Percentiles rank a stretch among this genome's conserved stretches.
Evolutionary conservation across 2,888 invertebrate species (phyloP).

Genomic region (Archips xylosteana): DNA sequence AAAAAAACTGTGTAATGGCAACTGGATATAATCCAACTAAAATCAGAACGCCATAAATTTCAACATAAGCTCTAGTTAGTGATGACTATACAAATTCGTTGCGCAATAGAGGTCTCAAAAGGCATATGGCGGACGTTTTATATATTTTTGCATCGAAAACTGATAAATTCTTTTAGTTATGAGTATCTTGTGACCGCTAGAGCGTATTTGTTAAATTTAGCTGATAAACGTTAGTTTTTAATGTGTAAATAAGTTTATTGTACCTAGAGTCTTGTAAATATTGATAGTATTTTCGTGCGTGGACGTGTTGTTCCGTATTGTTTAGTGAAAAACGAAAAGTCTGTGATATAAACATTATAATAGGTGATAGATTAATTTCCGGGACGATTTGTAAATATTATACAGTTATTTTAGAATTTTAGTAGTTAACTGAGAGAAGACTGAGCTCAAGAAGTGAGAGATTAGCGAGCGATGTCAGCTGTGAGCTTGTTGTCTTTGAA

Average conservation of each 20-base stretch:
- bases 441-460: constrained; percentile 78
- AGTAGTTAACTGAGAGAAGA: constrained; percentile 83
- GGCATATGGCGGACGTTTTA: constrained; percentile 87
- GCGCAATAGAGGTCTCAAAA: constrained; percentile 79
- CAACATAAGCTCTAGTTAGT: constrained; percentile 37
- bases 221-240: constrained; percentile 83
- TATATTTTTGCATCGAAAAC: constrained; percentile 86
- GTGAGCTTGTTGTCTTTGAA: constrained; percentile 82
- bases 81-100: constrained; percentile 52
- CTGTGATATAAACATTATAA: constrained; percentile 87
- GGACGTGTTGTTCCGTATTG: constrained; percentile 86
- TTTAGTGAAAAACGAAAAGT: constrained; percentile 86
- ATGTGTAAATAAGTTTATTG: constrained; percentile 85
- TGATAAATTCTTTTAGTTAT: constrained; percentile 86
- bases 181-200: constrained; percentile 84
- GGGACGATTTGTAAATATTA: constrained; percentile 83
- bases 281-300: constrained; percentile 85
- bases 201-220: constrained; percentile 84
- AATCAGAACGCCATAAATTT: constrained; percentile 49
- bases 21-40: constrained; percentile 70
- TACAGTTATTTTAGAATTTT: constrained; percentile 82
- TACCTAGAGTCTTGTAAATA: constrained; percentile 83
- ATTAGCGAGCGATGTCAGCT: constrained; percentile 83
- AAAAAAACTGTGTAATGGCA: constrained; percentile 64
- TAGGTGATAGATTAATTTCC: constrained; percentile 83